phyloP scores from a whole-genome alignment of 2,888 invertebrate species.

The Acheta domesticus region DNA sequence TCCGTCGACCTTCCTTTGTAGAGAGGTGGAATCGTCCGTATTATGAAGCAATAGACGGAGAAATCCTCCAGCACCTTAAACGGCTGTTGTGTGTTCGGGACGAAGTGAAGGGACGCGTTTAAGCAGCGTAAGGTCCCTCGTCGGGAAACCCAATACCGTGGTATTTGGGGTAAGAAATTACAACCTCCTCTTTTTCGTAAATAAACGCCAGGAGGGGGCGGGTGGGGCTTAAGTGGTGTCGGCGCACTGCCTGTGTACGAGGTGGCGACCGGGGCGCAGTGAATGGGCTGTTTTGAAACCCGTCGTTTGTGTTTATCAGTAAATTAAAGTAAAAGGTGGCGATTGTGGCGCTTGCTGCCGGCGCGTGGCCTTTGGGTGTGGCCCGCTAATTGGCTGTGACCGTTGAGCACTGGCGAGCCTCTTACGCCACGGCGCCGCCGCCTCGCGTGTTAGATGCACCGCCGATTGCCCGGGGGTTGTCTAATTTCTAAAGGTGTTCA shows the following conservation, averaged over 20 bases:
- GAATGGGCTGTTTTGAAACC: background rate
- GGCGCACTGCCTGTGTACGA: background rate
- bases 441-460: too few species aligned
- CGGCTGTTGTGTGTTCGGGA: background rate
- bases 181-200: background rate
- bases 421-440: too few species aligned
- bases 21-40: background rate
- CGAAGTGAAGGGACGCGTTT: background rate
- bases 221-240: background rate
- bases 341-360: background rate
- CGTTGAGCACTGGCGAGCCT: too few species aligned
- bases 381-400: background rate
- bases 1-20: slow-evolving; percentile 4
- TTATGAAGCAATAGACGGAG: background rate
- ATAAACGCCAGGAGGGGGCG: background rate
- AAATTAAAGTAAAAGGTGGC: background rate
- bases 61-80: slow-evolving; percentile 18
- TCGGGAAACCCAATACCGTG: background rate
- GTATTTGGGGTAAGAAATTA: slow-evolving; percentile 10
- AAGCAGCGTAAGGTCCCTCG: background rate
- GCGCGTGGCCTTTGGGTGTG: background rate
- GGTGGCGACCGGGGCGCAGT: too few species aligned
- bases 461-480: too few species aligned
- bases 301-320: background rate
- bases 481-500: too few species aligned